Conservation (phyloP, 2,797 vertebrate genomes). For the Notolepis coatsorum region DNA sequence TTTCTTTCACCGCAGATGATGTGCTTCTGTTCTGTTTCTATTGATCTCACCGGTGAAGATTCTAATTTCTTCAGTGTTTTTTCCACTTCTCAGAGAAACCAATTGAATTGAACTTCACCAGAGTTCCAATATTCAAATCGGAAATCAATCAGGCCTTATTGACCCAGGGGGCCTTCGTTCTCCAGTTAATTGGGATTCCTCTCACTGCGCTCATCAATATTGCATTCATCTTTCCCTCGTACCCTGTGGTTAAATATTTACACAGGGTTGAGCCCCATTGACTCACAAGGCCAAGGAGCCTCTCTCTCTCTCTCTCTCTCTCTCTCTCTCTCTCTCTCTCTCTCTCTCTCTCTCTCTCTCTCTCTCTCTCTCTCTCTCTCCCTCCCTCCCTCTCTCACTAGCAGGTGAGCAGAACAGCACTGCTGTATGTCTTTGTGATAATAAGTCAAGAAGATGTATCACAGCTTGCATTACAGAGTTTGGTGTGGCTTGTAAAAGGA, state of each 20-base stretch:
- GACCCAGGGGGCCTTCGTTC: background rate
- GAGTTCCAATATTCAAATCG: background rate
- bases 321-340: too few relatives aligned
- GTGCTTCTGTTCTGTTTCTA: too few relatives aligned
- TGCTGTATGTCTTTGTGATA: slow-evolving; percentile 19
- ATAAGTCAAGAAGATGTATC: slow-evolving; percentile 33
- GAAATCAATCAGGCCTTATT: background rate
- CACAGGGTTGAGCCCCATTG: slow-evolving; percentile 4
- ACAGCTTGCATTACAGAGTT: slow-evolving; percentile 49
- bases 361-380: too few relatives aligned
- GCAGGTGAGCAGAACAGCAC: slow-evolving; percentile 1
- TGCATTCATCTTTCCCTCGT: slow-evolving; percentile 21
- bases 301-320: too few relatives aligned
- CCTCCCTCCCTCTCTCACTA: slow-evolving; percentile 10
- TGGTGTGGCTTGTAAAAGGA: slow-evolving; percentile 4
- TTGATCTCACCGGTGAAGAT: too few relatives aligned
- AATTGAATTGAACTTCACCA: background rate
- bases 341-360: too few relatives aligned
- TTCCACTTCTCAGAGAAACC: too few relatives aligned
- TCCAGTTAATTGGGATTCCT: slow-evolving; percentile 1
- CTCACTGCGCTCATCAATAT: slow-evolving; percentile 44
- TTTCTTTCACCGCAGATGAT: too few relatives aligned
- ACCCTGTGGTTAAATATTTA: slow-evolving; percentile 71
- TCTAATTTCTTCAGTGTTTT: too few relatives aligned
- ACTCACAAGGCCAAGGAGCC: slow-evolving; percentile 30